Evolutionary conservation across 2,113 vertebrate genomes (phyloP), one percentile per base, ranked within the genome.

Genomic region (Colius striatus): DNA sequence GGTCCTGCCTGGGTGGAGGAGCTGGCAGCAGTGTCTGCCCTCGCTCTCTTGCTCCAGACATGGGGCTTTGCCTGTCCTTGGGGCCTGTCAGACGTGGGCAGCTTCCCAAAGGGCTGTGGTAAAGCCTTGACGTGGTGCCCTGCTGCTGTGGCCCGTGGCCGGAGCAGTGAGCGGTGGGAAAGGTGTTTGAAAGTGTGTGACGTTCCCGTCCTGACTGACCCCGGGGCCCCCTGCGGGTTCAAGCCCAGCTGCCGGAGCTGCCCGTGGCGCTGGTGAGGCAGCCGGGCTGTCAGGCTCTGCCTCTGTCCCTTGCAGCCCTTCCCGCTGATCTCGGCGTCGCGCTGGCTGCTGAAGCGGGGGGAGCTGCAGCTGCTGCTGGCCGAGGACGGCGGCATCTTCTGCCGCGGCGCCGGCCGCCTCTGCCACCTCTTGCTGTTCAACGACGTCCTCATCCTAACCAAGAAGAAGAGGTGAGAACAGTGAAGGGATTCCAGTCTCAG

Each of bases 351-450:
- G 95, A 99, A 99, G 94, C 97, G 98, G 0, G 99, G 99, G 0
- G 99, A 99, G 94, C 97, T 99, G 18, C 74, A 89, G 2, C 61
- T 98, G 73, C 94, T 95, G 4, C 76, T 95, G 36, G 90, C 95
- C 7, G 99, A 99, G 14, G 99, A 99, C 53, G 75, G 97, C 0
- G 98, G 99, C 13, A 98, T 99, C 51, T 98, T 99, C 94, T 97
- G 99, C 87, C 99, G 98, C 9, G 98, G 99, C 2, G 97, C 98
- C 71, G 98, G 98, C 93, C 97, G 97, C 63, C 98, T 97, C 50
- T 98, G 98, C 96, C 98, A 99, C 96, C 98, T 99, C 67, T 99
- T 99, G 90, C 96, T 99, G 14, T 99, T 99, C 97, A 99, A 98
- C 0, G 99, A 99, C 0, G 98, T 99, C 36, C 98, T 99, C 30